Evolutionary conservation across 1,140 invertebrate genomes (phyloP), one percentile per base, ranked within the genome.

Genomic region (Dreissena polymorpha): DNA sequence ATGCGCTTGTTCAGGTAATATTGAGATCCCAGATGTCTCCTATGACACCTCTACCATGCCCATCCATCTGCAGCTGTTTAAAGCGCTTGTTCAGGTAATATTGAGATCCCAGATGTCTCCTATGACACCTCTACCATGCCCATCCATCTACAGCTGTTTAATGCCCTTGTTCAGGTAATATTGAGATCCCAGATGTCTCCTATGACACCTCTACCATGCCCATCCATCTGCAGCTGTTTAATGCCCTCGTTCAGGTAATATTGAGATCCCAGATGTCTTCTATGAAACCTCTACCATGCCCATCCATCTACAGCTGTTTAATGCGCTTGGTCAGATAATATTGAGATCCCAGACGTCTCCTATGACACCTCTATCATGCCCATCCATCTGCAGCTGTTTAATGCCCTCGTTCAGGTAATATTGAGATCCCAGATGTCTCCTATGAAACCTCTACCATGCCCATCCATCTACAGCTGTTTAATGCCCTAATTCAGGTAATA

Each of bases 61-160:
- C 0, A 95, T 98, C 83, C 96, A 98, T 79, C 92, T 99, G 67
- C 98, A 99, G 91, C 97, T 99, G 68, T 97, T 98, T 86, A 96
- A 98, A 92, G 96, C 97, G 90, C 92, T 99, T 7, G 91, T 99
- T 13, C 96, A 97, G 94, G 97, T n/a, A n/a, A n/a, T n/a, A 27
- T 71, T 18, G 87, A 86, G 55, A 83, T 87, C 29, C 70, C 85
- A n/a, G 86, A 88, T 60, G 86, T 85, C 29, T 85, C 86, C 21
- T 91, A 89, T 88, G 67, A 95, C 70, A 81, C 99, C 18, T 96
- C 97, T n/a, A 96, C 97, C 89, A 93, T 99, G 86, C 98, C 98
- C 0, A 95, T 98, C 83, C 96, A 98, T 79, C 92, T 99, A 67
- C 98, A 99, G 91, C 97, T 99, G 68, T 97, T 98, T 86, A 96